Percentiles rank a stretch among this genome's conserved stretches.
Conservation (phyloP, 2,797 vertebrate species). For the Helarctos malayanus region DNA sequence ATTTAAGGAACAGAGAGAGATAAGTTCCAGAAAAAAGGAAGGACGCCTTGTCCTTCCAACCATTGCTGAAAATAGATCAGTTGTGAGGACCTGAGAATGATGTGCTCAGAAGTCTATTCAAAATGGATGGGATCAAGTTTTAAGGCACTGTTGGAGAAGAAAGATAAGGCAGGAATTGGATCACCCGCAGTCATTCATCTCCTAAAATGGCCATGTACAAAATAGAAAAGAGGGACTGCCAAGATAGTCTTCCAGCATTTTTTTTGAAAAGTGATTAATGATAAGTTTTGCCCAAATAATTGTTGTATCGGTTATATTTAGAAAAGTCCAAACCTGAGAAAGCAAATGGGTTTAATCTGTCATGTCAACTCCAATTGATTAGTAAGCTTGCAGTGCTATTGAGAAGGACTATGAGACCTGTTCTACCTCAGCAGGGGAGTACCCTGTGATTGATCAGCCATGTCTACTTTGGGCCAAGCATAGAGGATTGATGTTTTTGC, state of each 20-base stretch:
- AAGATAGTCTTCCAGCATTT: background rate
- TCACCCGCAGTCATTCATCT: background rate
- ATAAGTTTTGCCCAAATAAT: constrained; percentile 26
- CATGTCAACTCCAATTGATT: constrained; percentile 59
- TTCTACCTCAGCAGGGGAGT: constrained; percentile 17
- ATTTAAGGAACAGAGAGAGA: background rate
- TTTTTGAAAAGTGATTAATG: constrained; percentile 60
- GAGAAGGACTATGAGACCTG: constrained; percentile 5
- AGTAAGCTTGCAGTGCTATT: constrained; percentile 21
- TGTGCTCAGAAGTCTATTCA: constrained; percentile 36
- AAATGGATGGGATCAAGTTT: constrained; percentile 54
- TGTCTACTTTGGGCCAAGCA: constrained; percentile 55
- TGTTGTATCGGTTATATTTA: constrained; percentile 62
- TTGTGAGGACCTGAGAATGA: background rate
- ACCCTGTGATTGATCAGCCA: constrained; percentile 54
- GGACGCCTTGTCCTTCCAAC: background rate
- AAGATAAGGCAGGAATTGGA: constrained; percentile 57
- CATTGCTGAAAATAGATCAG: background rate
- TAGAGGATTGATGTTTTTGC: constrained; percentile 54
- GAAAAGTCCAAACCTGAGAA: constrained; percentile 62
- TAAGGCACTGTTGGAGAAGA: background rate
- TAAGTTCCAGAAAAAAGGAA: background rate
- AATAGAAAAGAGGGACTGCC: background rate
- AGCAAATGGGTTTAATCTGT: constrained; percentile 63
- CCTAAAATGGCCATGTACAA: background rate